phyloP scores from a whole-genome alignment of 2,113 vertebrate genomes.

The Cichladusa arquata region DNA sequence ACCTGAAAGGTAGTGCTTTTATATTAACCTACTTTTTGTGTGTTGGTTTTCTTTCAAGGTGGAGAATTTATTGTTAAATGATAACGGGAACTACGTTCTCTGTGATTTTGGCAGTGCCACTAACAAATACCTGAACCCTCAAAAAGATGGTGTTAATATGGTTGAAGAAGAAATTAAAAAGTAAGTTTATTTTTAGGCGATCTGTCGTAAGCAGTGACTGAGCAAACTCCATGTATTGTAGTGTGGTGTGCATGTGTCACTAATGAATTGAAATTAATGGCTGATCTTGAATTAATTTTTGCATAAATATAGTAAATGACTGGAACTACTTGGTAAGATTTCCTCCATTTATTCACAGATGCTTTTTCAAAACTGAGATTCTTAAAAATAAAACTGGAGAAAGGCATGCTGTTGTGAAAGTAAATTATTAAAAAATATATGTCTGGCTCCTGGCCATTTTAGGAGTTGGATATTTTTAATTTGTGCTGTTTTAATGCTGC shows the following conservation, averaged over 20 bases:
- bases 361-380: not conserved
- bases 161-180: constrained; percentile 99
- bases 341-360: not conserved
- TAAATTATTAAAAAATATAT: not conserved
- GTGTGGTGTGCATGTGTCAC: rapidly evolving
- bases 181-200: constrained; percentile 70
- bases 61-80: constrained; percentile 94
- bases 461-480: not conserved
- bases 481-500: not conserved
- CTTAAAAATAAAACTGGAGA: not conserved
- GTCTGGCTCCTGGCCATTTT: not conserved
- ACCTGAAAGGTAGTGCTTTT: not conserved
- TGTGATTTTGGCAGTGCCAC: constrained; percentile 98
- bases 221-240: not conserved
- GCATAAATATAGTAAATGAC: not conserved
- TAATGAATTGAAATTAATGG: not conserved
- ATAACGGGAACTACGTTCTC: constrained; percentile 91
- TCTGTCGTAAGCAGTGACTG: not conserved
- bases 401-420: not conserved
- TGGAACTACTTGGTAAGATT: not conserved
- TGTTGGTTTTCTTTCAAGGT: constrained; percentile 78
- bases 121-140: constrained; percentile 89
- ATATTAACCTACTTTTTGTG: not conserved
- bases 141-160: constrained; percentile 89
- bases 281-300: not conserved